phyloP scores from a whole-genome alignment of 1,140 invertebrate genomes.

The Teleopsis dalmanni region DNA sequence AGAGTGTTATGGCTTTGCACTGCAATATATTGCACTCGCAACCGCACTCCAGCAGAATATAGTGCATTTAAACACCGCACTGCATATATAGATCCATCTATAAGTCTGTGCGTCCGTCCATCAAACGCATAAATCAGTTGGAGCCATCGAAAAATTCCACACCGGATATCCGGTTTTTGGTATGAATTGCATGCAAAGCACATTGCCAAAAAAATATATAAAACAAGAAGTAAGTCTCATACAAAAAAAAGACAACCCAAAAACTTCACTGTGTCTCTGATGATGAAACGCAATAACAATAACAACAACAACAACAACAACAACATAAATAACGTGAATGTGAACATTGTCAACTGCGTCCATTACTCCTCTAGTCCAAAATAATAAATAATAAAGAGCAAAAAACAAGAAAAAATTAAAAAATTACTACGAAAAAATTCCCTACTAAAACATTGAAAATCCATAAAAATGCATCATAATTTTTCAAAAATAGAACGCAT shows the following conservation, averaged over 20 bases:
- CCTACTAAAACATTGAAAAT: constrained; percentile 41
- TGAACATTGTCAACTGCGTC: too few relatives aligned
- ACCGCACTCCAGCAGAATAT: too few relatives aligned
- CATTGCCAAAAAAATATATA: constrained; percentile 13
- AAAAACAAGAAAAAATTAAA: too few relatives aligned
- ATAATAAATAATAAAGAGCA: too few relatives aligned
- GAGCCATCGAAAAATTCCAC: constrained; percentile 16
- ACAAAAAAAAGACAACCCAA: constrained; percentile 6
- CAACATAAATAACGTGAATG: too few relatives aligned
- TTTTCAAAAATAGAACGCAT: constrained; percentile 20
- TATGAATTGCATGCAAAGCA: constrained; percentile 15
- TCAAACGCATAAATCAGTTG: constrained; percentile 35
- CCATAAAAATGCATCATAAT: constrained; percentile 45
- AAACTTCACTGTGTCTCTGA: not conserved
- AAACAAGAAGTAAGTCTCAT: not conserved
- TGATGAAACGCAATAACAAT: too few relatives aligned
- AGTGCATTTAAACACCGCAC: constrained; percentile 3
- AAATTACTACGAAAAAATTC: too few relatives aligned
- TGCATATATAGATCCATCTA: constrained; percentile 14
- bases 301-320: too few relatives aligned
- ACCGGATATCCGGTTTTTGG: constrained; percentile 30
- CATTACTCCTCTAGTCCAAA: too few relatives aligned
- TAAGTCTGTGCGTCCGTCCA: constrained; percentile 1
- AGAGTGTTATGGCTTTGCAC: too few relatives aligned
- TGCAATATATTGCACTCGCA: too few relatives aligned